phyloP scores from a whole-genome alignment of 1,140 invertebrate genomes.

The Drosophila simulans region DNA sequence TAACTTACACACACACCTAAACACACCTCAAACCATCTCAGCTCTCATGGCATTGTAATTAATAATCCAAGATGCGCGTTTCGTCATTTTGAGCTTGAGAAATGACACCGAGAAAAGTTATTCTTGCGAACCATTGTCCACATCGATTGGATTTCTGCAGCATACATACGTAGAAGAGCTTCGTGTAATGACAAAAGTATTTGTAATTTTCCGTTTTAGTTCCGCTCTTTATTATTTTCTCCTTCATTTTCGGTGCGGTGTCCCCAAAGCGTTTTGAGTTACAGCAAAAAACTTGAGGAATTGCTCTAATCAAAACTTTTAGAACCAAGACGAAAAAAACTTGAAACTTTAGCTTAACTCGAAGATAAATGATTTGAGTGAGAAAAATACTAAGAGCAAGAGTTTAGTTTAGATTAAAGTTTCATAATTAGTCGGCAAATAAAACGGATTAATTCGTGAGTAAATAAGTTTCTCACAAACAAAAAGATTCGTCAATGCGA shows the following conservation, averaged over 20 bases:
- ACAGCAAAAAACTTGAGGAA: constrained; percentile 60
- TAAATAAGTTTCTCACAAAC: neutral
- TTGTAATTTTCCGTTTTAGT: constrained; percentile 72
- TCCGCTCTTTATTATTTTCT: constrained; percentile 27
- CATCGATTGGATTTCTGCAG: constrained; percentile 34
- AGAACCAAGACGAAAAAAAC: constrained; percentile 45
- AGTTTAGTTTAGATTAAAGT: constrained; percentile 21
- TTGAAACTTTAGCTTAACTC: constrained; percentile 63
- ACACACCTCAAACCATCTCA: neutral
- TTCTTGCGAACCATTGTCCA: constrained; percentile 4
- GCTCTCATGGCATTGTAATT: constrained; percentile 69
- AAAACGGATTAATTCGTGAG: constrained; percentile 46
- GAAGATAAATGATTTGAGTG: constrained; percentile 57
- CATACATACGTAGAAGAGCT: constrained; percentile 2
- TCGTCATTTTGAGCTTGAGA: constrained; percentile 80
- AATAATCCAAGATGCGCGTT: constrained; percentile 79
- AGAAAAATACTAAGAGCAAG: constrained; percentile 18
- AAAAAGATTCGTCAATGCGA: too few species aligned
- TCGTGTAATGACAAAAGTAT: constrained; percentile 70
- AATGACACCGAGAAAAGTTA: constrained; percentile 66
- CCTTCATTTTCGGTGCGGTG: constrained; percentile 22
- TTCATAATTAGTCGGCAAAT: constrained; percentile 41
- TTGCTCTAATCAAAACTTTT: constrained; percentile 79
- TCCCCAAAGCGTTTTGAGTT: constrained; percentile 64
- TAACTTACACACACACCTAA: neutral